phyloP scores from a whole-genome alignment of 2,113 vertebrate genomes.

The Lepisosteus oculatus region DNA sequence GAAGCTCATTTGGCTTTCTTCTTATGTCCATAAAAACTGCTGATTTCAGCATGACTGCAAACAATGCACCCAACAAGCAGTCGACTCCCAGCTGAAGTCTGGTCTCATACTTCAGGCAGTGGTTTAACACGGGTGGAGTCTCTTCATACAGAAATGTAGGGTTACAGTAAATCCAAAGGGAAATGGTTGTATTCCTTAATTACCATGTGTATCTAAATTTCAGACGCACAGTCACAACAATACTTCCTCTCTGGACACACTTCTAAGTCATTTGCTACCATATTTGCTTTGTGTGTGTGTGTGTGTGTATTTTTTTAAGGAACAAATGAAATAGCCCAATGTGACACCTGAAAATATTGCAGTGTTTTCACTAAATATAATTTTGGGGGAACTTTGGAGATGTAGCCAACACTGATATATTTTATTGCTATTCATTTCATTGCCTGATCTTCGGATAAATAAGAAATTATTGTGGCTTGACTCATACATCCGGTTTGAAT shows the following conservation, averaged over 20 bases:
- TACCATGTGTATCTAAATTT: constrained; percentile 25
- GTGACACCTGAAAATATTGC: too few relatives aligned
- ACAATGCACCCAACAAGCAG: neutral
- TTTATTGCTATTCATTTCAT: neutral
- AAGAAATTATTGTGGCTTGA: neutral
- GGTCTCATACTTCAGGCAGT: constrained; percentile 24
- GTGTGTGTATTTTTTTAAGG: neutral
- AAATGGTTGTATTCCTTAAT: constrained; percentile 43
- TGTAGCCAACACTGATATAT: neutral
- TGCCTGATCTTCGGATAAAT: neutral
- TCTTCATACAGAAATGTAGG: constrained; percentile 57
- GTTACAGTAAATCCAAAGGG: constrained; percentile 57
- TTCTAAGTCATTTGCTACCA: neutral
- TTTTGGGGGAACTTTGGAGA: too few relatives aligned
- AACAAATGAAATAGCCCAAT: too few relatives aligned
- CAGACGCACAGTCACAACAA: constrained; percentile 4
- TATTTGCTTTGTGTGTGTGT: neutral
- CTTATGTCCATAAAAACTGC: neutral
- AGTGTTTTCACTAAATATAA: too few relatives aligned
- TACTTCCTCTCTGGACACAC: constrained; percentile 1
- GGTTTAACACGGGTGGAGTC: constrained; percentile 55
- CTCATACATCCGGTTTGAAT: neutral
- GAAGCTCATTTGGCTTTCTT: neutral
- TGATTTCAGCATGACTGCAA: neutral
- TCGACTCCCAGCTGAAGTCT: neutral